phyloP scores from a whole-genome alignment of 2,888 invertebrate species.

The Aleiodes alternator region DNA sequence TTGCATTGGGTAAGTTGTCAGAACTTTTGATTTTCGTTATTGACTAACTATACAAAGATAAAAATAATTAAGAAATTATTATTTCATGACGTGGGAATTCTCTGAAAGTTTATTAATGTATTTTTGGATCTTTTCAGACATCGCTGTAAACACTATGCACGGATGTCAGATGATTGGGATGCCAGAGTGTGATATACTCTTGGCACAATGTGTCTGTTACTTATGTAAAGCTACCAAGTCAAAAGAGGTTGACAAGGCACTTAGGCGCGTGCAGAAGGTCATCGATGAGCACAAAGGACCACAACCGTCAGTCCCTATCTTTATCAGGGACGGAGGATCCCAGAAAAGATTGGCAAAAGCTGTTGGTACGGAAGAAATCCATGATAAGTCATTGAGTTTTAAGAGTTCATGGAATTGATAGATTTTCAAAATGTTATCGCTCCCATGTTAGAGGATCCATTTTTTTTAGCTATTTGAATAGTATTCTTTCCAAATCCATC shows the following conservation, averaged over 20 bases:
- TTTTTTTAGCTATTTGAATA: too few species aligned
- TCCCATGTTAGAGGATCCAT: background rate
- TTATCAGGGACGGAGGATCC: constrained; percentile 81
- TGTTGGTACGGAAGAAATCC: constrained; percentile 52
- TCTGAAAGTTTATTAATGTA: background rate
- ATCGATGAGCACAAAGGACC: constrained; percentile 76
- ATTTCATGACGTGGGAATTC: too few species aligned
- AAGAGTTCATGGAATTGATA: background rate
- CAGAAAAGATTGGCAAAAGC: constrained; percentile 55
- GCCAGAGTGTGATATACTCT: constrained; percentile 86
- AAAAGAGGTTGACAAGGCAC: constrained; percentile 75
- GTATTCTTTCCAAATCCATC: too few species aligned
- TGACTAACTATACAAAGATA: background rate
- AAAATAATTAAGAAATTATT: too few species aligned
- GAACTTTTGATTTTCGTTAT: constrained; percentile 4
- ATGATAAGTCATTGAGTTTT: constrained; percentile 28
- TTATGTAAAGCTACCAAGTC: constrained; percentile 85
- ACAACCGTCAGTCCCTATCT: constrained; percentile 83
- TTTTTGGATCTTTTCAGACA: constrained; percentile 74
- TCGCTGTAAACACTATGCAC: constrained; percentile 84
- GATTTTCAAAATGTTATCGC: background rate
- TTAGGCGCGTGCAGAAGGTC: constrained; percentile 46
- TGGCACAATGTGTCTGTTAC: constrained; percentile 86
- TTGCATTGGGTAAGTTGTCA: constrained; percentile 59
- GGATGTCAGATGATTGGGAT: constrained; percentile 87